Evolutionary conservation across 2,797 vertebrate species (phyloP).

Genomic region (Micropoecilia bifurca): DNA sequence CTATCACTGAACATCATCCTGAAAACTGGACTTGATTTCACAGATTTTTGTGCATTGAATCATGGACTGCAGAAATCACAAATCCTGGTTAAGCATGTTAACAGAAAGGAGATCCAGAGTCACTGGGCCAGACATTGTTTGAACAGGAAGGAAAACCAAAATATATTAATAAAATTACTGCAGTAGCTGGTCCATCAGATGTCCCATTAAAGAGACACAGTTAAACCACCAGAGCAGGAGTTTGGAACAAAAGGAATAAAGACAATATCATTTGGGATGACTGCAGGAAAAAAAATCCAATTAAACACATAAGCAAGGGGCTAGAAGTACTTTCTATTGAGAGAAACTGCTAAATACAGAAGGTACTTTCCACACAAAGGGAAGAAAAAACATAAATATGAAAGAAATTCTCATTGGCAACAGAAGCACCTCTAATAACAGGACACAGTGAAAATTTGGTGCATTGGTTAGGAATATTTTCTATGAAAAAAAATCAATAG

Average conservation of each 20-base stretch:
- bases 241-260: no score
- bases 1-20: neutral
- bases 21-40: neutral
- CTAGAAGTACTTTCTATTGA: neutral
- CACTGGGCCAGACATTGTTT: no score
- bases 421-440: neutral
- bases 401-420: neutral
- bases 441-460: neutral
- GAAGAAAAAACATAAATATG: neutral
- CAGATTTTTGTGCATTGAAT: neutral
- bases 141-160: no score
- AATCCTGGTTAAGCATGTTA: neutral
- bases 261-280: no score
- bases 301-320: neutral
- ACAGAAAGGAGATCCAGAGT: neutral
- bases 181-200: no score
- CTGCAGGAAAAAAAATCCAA: neutral
- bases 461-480: neutral
- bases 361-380: neutral
- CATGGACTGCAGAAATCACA: neutral
- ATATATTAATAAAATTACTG: no score
- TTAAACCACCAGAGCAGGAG: no score
- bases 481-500: neutral
- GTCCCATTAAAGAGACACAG: no score
- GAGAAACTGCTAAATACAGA: neutral